These are phyloP conservation scores for Palythoa grandiflora DNA, from an alignment of 92 coral and sea anemone genomes.

Conservation along the genomic window DNA sequence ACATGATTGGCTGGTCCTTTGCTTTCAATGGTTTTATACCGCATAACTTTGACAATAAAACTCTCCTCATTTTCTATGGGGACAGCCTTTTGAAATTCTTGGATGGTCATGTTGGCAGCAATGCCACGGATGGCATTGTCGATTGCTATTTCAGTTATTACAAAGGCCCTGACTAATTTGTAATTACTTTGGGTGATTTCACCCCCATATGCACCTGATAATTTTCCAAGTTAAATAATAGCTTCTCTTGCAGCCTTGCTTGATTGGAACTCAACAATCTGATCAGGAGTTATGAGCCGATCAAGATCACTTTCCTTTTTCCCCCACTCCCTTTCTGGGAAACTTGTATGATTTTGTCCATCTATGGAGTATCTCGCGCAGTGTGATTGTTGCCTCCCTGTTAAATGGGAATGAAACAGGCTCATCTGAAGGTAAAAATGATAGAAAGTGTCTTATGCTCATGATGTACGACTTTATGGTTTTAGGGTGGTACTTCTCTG, in stretches of 20 bases:
- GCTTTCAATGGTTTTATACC: slow-evolving; percentile 63
- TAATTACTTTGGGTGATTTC: slow-evolving; percentile 55
- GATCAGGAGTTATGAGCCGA: not conserved
- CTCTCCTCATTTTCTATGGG: slow-evolving; percentile 20
- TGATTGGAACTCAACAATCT: slow-evolving; percentile 48
- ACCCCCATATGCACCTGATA: slow-evolving; percentile 47
- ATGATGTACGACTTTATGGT: slow-evolving; percentile 75
- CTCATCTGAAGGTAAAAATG: slow-evolving; percentile 64
- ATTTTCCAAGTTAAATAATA: slow-evolving; percentile 49
- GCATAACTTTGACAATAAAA: slow-evolving; percentile 46
- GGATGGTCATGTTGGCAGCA: slow-evolving; percentile 67
- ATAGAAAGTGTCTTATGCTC: slow-evolving; percentile 72
- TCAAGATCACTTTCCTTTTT: not conserved
- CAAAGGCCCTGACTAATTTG: slow-evolving; percentile 66
- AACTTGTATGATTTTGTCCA: slow-evolving; percentile 70
- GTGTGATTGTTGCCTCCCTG: slow-evolving; percentile 37
- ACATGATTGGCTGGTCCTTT: slow-evolving; percentile 62
- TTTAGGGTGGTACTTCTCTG: slow-evolving; percentile 59
- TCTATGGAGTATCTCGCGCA: slow-evolving; percentile 63
- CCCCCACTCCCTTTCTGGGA: slow-evolving; percentile 52
- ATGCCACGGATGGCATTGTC: slow-evolving; percentile 77
- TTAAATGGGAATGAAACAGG: slow-evolving; percentile 55
- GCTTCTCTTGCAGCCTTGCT: slow-evolving; percentile 59
- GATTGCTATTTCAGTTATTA: slow-evolving; percentile 63
- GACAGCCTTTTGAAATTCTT: slow-evolving; percentile 60